Evolutionary conservation across 2,113 vertebrate species (phyloP).

Genomic region (Rattus norvegicus): DNA sequence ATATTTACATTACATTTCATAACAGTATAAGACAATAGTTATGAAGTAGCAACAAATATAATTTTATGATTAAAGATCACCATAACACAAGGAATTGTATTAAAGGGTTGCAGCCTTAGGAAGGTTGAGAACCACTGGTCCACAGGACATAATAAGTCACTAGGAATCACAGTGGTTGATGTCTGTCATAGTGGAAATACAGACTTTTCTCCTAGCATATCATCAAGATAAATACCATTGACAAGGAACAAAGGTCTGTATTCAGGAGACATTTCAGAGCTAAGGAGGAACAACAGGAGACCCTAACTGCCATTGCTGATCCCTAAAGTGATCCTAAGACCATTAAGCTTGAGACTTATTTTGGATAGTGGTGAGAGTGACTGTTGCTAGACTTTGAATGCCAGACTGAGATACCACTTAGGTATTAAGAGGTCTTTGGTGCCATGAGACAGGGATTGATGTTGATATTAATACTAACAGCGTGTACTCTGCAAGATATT

Average conservation of each 20-base stretch:
- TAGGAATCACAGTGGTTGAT: not conserved
- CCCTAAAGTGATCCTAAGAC: not conserved
- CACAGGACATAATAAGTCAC: not conserved
- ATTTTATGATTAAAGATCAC: not conserved
- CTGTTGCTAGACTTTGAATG: too few relatives aligned
- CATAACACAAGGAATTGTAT: not conserved
- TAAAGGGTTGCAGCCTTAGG: not conserved
- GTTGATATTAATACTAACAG: not conserved
- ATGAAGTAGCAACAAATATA: not conserved
- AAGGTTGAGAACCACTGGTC: not conserved
- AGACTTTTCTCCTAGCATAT: not conserved
- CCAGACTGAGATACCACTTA: not conserved
- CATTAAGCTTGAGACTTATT: not conserved
- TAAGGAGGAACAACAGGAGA: not conserved
- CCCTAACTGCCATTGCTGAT: not conserved
- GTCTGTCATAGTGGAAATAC: not conserved
- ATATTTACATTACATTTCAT: not conserved
- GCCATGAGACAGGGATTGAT: not conserved
- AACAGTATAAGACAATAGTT: not conserved
- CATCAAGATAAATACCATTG: not conserved
- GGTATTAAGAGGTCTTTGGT: too few relatives aligned
- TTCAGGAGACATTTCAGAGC: not conserved
- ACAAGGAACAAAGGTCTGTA: not conserved
- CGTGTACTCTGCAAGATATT: not conserved
- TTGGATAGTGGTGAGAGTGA: not conserved